Base-by-base conservation (phyloP, 2,797 vertebrate species). In the Falco naumanni region DNA sequence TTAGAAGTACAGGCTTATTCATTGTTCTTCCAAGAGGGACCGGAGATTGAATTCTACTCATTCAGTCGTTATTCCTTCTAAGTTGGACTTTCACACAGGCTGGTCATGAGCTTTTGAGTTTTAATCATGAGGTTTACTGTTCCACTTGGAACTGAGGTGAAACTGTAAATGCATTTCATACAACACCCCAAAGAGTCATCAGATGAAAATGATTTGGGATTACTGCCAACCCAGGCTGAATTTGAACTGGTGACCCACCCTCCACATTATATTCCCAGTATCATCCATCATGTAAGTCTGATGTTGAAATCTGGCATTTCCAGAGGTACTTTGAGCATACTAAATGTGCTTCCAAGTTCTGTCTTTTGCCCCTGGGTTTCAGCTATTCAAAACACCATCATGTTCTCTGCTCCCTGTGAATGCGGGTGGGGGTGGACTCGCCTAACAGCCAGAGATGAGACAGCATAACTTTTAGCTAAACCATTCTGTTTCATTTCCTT, bases 351-450 rank as follows among this genome's bases (percentile, higher is more conserved):
- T 84, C 61, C 51, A 22, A 41, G 11, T 71, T 85, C 45, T 75
- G 10, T 54, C 18, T 25, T 83, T 71, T 87, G 41, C 28, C 28
- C 7, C 53, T 74, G 29, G 8, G 19, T 86, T 86, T 64, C 50
- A 37, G 28, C 26, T 0, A 0, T 66, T 81, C 51, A 51, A 13
- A 94, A 66, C 39, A 66, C 15, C 1, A 0, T 6, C 34, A 13
- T 60, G 18, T 81, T 71, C 63, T 85, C 31, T 28, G 26, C 16
- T 63, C 3, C 20, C 11, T 90, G n/a, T 71, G 51, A 75, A 39
- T 11, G 24, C 1, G 0, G 21, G 47, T 53, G 33, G 41, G 61
- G 16, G 8, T 87, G 21, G 33, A 39, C 51, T 77, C 0, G 0
- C 3, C 5, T 65, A 65, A 66, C 39, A 82, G 8, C 8, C 20